Percentiles rank a stretch among this genome's conserved stretches.
These are phyloP conservation scores for Morpho helenor DNA, from an alignment of 2,888 invertebrate species.

Conservation along the genomic window DNA sequence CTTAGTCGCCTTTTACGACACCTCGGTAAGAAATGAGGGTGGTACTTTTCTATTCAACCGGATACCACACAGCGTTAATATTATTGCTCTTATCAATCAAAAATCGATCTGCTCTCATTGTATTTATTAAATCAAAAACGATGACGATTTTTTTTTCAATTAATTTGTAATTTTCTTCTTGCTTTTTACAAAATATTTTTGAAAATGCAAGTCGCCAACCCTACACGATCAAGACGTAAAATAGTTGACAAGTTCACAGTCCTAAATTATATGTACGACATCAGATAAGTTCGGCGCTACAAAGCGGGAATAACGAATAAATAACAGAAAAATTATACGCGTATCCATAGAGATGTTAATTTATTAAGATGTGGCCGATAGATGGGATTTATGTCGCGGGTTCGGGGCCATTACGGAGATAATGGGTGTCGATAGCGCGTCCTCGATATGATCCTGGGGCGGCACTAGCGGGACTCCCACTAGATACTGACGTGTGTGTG, in stretches of 20 bases:
- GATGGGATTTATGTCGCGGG: conserved; percentile 57
- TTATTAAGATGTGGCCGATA: conserved; percentile 62
- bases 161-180: too few relatives aligned
- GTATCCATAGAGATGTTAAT: conserved; percentile 59
- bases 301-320: conserved; percentile 52
- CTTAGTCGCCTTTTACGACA: too few relatives aligned
- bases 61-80: too few relatives aligned
- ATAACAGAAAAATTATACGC: conserved; percentile 60
- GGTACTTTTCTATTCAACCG: too few relatives aligned
- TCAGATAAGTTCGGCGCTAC: conserved; percentile 58
- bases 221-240: conserved; percentile 19
- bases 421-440: conserved; percentile 51
- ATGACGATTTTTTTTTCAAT: too few relatives aligned
- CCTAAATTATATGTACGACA: conserved; percentile 56
- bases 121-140: too few relatives aligned
- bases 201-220: conserved; percentile 1
- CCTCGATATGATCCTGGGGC: conserved; percentile 17
- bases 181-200: too few relatives aligned
- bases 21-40: too few relatives aligned
- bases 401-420: conserved; percentile 51
- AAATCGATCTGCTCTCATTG: too few relatives aligned
- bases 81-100: too few relatives aligned
- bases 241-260: conserved; percentile 40
- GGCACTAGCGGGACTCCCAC: conserved; percentile 10
- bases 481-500: background rate